Evolutionary conservation across 2,797 vertebrate species (phyloP), one percentile per base, ranked within the genome.

Genomic region (Acrossocheilus wenchowensis): DNA sequence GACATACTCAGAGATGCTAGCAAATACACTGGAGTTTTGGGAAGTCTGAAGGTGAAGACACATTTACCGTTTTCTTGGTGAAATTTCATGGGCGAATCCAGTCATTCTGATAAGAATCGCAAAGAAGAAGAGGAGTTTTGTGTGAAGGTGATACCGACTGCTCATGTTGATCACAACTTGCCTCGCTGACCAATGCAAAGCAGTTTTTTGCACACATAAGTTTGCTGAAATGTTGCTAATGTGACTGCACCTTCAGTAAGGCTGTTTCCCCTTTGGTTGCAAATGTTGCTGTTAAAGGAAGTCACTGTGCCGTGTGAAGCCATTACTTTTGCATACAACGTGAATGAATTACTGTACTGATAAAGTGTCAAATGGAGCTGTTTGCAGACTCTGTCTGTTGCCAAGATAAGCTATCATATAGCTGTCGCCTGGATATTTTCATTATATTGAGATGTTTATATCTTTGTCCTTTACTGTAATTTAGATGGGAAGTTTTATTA

Each of bases 371-470:
- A 19, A 64, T 41, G 7, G 39, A 50, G 21, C 43, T 60, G 43
- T 84, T 77, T 68, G 41, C 41, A 74, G 83, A 78, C 54, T 62
- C 14, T 4, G 79, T 78, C 62, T 82, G 79, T 64, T 82, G 64
- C 34, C 50, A 72, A 88, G 83, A 82, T 82, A 88, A 85, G 72
- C 83, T 82, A 78, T 86, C 69, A 78, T 84, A 69, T 78, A 78
- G 83, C 83, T 69, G 17, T 78, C 69, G 5, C 39, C 52, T 79
- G 36, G 26, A 85, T 62, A 79, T 57, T 85, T 85, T 62, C 68
- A 80, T 62, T 48, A 62, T 36, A 26, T 80, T 6, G n/a, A 48
- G 7, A 85, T 71, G 41, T 71, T 52, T 12, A 60, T 85, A 15
- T 79, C 66, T 78, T 54, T 1, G 52, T 45, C 7, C 7, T 64